A percentile compares a stretch with the other conserved stretches of the same genome.
phyloP scores from a whole-genome alignment of 2,888 invertebrate genomes.

The Tenthredo livida region DNA sequence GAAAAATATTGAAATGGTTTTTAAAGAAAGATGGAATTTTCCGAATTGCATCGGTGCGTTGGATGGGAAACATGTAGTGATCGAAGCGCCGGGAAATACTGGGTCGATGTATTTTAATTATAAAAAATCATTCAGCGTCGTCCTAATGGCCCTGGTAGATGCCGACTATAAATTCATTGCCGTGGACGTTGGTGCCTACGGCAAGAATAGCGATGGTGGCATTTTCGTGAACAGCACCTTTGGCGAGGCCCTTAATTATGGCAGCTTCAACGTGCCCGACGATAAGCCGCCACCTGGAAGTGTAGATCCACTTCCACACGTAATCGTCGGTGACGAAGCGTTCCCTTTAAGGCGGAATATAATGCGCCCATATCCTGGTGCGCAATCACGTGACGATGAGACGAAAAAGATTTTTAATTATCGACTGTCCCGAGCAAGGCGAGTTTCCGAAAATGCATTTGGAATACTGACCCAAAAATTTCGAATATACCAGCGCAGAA shows the following conservation, averaged over 20 bases:
- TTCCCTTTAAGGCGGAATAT: too few relatives aligned
- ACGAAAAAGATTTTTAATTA: not conserved
- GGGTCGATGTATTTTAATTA: conserved; percentile 53
- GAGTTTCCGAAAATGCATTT: not conserved
- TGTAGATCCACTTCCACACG: too few relatives aligned
- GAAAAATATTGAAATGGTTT: not conserved
- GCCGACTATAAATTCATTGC: conserved; percentile 61
- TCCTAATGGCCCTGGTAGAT: conserved; percentile 59
- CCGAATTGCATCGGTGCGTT: not conserved
- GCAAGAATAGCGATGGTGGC: too few relatives aligned
- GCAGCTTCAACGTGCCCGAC: too few relatives aligned
- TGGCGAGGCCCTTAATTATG: not conserved
- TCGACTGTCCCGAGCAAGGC: not conserved
- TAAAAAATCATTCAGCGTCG: conserved; percentile 51
- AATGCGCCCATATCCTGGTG: too few relatives aligned
- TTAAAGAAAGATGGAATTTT: not conserved
- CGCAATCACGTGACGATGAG: not conserved
- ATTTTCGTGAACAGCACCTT: too few relatives aligned
- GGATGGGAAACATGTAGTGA: conserved; percentile 13
- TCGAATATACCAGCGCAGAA: not conserved
- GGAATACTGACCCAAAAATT: not conserved
- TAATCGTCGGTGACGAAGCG: too few relatives aligned
- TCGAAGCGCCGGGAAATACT: conserved; percentile 30
- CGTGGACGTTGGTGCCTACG: conserved; percentile 62
- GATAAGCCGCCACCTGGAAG: too few relatives aligned